Conservation (phyloP, 2,888 invertebrate genomes). For the Pristionchus arcanus region DNA sequence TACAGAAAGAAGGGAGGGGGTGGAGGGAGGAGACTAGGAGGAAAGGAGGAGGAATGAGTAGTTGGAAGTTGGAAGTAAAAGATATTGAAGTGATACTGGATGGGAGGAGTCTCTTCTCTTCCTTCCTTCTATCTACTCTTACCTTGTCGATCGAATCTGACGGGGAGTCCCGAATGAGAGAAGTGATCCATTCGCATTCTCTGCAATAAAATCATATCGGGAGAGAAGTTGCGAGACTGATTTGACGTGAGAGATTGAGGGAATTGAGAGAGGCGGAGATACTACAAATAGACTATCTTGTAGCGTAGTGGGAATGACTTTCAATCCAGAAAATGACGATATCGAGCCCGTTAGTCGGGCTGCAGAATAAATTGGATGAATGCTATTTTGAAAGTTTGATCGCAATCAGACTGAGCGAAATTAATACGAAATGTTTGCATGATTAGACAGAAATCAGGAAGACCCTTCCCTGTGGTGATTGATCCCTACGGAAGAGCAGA, state of each 20-base stretch:
- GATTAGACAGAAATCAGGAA: not conserved
- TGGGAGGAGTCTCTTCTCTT: slow-evolving; percentile 4
- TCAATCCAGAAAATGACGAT: not conserved
- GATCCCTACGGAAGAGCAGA: not conserved
- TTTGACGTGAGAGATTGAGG: not conserved
- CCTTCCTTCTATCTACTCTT: slow-evolving; percentile 15
- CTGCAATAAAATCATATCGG: not conserved
- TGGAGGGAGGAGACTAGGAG: slow-evolving; percentile 4
- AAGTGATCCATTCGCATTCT: slow-evolving; percentile 28
- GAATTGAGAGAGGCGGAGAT: not conserved
- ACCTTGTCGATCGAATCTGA: not conserved
- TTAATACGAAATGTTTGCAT: too few species aligned
- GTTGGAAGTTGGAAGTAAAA: not conserved
- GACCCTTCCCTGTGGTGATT: not conserved
- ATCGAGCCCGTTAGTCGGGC: not conserved
- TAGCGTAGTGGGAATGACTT: not conserved
- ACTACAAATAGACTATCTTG: not conserved
- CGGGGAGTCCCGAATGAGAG: slow-evolving; percentile 41
- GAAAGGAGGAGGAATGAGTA: not conserved
- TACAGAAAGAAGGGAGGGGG: not conserved
- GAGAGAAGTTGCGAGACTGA: not conserved
- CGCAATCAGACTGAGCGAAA: too few species aligned
- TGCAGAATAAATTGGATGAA: not conserved
- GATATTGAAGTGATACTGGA: slow-evolving; percentile 3
- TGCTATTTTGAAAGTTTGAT: too few species aligned